Conservation (phyloP, 2,888 invertebrate genomes). For the Aproaerema taeniolella region DNA sequence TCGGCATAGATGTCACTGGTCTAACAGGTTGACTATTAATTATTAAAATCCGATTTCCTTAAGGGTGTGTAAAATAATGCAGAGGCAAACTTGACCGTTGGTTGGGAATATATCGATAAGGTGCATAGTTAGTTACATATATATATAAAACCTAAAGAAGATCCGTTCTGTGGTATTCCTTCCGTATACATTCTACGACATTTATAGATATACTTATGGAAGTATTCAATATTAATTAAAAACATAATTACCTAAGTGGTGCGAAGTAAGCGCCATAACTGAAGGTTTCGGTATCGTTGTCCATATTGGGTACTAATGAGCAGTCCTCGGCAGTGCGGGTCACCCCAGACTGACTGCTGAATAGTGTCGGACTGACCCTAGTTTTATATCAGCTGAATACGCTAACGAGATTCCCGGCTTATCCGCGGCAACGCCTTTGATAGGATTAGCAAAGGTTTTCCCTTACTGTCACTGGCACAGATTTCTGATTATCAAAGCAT, state of each 20-base stretch:
- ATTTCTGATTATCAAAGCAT: slow-evolving; percentile 44
- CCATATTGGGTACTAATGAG: slow-evolving; percentile 52
- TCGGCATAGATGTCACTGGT: no score
- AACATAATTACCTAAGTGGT: slow-evolving; percentile 50
- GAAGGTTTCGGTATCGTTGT: slow-evolving; percentile 49
- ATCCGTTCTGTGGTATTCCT: no score
- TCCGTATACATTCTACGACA: no score
- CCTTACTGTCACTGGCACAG: slow-evolving; percentile 42
- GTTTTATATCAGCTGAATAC: slow-evolving; percentile 52
- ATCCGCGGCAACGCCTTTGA: slow-evolving; percentile 55
- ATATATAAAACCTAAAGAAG: no score
- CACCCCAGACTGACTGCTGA: slow-evolving; percentile 72
- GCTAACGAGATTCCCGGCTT: slow-evolving; percentile 63
- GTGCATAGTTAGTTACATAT: no score
- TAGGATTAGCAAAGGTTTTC: slow-evolving; percentile 62
- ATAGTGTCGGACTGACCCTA: slow-evolving; percentile 15
- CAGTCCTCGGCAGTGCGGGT: slow-evolving; percentile 66
- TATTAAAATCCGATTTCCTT: no score
- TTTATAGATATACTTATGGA: background rate
- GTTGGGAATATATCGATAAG: no score
- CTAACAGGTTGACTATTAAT: no score
- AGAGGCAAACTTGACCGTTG: no score
- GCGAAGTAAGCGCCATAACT: slow-evolving; percentile 56
- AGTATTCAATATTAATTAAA: background rate
- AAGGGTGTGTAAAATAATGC: no score